phyloP scores from a whole-genome alignment of 2,797 vertebrate genomes.

The Botia kubotai region DNA sequence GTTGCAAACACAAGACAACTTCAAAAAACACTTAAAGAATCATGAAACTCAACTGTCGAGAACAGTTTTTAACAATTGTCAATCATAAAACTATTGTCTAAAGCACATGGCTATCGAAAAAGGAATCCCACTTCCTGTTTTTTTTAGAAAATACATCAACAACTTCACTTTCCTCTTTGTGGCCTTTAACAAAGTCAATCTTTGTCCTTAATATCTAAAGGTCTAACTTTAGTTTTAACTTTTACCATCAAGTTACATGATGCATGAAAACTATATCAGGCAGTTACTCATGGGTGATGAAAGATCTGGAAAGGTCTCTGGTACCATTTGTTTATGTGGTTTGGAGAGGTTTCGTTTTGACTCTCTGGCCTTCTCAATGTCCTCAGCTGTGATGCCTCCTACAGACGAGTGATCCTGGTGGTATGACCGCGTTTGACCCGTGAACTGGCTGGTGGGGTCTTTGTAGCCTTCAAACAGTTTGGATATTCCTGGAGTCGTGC shows the following conservation, averaged over 20 bases:
- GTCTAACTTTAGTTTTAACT: no score
- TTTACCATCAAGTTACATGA: neutral
- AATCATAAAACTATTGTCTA: no score
- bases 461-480: conserved; percentile 82
- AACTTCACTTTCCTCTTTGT: no score
- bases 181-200: neutral
- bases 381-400: conserved; percentile 91
- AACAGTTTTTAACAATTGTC: no score
- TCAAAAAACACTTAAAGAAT: no score
- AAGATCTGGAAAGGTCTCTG: conserved; percentile 25
- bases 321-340: conserved; percentile 95
- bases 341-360: conserved; percentile 85
- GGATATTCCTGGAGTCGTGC: conserved; percentile 66
- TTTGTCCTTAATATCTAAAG: no score
- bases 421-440: conserved; percentile 79
- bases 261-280: neutral
- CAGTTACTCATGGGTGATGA: conserved; percentile 3
- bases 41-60: no score
- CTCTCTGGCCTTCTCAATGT: conserved; percentile 94
- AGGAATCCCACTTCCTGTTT: no score
- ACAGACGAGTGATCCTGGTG: conserved; percentile 93
- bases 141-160: no score
- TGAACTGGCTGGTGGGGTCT: conserved; percentile 81
- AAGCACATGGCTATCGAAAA: no score
- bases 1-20: neutral